These are phyloP conservation scores for Myotis brandtii DNA, from an alignment of 2,113 vertebrate genomes.

Conservation along the genomic window DNA sequence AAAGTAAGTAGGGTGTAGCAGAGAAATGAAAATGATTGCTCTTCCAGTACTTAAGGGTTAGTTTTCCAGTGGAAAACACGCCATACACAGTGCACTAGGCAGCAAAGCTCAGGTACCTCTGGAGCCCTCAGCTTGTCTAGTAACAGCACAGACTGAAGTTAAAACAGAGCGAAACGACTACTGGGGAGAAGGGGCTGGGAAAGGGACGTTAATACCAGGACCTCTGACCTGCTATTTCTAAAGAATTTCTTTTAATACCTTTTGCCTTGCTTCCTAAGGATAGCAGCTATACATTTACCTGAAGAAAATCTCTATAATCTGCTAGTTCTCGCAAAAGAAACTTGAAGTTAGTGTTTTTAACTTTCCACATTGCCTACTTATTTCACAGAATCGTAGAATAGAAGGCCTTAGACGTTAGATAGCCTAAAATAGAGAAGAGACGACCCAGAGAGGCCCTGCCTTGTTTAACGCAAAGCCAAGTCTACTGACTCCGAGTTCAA, in stretches of 20 bases:
- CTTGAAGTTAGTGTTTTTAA: slow-evolving; percentile 7
- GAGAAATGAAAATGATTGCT: neutral
- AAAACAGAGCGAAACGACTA: neutral
- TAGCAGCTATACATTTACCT: neutral
- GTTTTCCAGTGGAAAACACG: neutral
- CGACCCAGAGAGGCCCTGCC: neutral
- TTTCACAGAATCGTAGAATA: neutral
- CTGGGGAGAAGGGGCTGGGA: neutral
- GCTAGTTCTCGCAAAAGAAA: neutral
- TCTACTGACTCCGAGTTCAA: neutral
- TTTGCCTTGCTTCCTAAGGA: neutral
- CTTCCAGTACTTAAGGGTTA: neutral
- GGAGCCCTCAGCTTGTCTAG: neutral
- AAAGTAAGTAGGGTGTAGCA: neutral
- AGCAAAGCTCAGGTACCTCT: neutral
- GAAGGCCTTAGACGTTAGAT: neutral
- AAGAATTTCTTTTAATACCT: neutral
- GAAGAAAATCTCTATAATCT: neutral
- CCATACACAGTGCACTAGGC: neutral
- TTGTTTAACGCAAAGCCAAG: neutral
- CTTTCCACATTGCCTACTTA: neutral
- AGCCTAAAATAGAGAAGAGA: neutral
- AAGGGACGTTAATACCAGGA: neutral
- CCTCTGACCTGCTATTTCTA: neutral
- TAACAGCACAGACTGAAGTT: neutral